Evolutionary conservation across 2,113 vertebrate genomes (phyloP), one percentile per base, ranked within the genome.

Genomic region (Procavia capensis): DNA sequence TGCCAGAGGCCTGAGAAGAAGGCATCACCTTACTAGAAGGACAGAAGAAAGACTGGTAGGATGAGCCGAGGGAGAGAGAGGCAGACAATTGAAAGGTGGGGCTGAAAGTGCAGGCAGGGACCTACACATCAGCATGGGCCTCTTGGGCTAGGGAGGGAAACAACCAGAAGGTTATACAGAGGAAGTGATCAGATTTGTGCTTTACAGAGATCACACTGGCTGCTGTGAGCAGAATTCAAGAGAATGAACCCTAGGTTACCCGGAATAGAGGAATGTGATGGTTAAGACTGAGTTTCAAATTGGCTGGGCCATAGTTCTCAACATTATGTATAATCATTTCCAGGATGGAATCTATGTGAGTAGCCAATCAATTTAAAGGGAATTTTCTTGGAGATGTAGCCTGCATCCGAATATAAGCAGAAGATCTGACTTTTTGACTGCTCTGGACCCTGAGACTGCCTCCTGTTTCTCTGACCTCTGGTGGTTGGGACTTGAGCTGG

Each of bases 111-210:
- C 31, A 36, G 10, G 36, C 3, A 4, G 93, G 54, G 36, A n/a
- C 6, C 54, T 0, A 0, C 17, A 41, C 50, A 1, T 31, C 61
- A 84, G 17, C 0, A 19, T 2, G n/a, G 24, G 14, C 22, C 45
- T 61, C 19, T 1, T 45, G 54, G 36, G 27, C 36, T 41, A 13
- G 2, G 13, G 54, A 43, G 70, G 66, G 66, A 90, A 68, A 27
- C n/a, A 17, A 24, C 25, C 43, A 34, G 68, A 59, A 91, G 39
- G 8, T 24, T 3, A 76, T 10, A 39, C 36, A 13, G n/a, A 54
- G 9, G 57, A 45, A 29, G 36, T 41, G 16, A 29, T 29, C 29
- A 43, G 5, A 25, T 78, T 91, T 47, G 13, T 41, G 70, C 68
- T 86, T 89, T 66, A 17, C 61, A 68, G 13, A 59, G 43, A 47